Evolutionary conservation across 2,113 vertebrate species (phyloP).

Genomic region (Amphilophus citrinellus): DNA sequence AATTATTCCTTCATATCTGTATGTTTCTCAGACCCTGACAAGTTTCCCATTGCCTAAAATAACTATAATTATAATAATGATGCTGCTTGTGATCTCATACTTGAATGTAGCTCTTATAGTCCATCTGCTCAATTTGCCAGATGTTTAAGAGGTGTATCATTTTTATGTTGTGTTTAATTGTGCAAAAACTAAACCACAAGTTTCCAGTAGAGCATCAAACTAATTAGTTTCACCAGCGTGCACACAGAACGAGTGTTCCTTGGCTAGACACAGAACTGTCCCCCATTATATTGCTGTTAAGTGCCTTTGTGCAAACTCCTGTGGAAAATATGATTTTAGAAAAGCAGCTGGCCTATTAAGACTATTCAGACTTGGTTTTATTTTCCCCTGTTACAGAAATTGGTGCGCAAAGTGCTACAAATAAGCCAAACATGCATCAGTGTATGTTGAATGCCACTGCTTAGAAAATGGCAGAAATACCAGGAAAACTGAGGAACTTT

Average conservation of each 20-base stretch:
- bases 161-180: slow-evolving; percentile 39
- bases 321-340: slow-evolving; percentile 3
- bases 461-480: background rate
- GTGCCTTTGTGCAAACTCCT: background rate
- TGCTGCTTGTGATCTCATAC: slow-evolving; percentile 19
- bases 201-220: slow-evolving; percentile 19
- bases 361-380: background rate
- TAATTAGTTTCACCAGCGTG: slow-evolving; percentile 34
- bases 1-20: background rate
- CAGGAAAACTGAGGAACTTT: background rate
- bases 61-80: slow-evolving; percentile 16
- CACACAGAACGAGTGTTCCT: slow-evolving; percentile 6
- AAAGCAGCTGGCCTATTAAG: background rate
- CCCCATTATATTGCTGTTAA: background rate
- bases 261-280: background rate
- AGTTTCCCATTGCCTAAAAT: background rate
- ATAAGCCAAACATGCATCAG: background rate
- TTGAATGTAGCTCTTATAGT: slow-evolving; percentile 14
- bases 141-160: slow-evolving; percentile 28
- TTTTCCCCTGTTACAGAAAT: background rate
- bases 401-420: background rate
- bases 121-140: slow-evolving; percentile 32
- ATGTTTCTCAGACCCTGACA: background rate
- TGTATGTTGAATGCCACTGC: background rate
- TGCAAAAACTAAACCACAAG: slow-evolving; percentile 23